Percentiles rank a stretch among this genome's conserved stretches.
phyloP scores from a whole-genome alignment of 2,797 vertebrate genomes.

The Neopelma chrysocephalum region DNA sequence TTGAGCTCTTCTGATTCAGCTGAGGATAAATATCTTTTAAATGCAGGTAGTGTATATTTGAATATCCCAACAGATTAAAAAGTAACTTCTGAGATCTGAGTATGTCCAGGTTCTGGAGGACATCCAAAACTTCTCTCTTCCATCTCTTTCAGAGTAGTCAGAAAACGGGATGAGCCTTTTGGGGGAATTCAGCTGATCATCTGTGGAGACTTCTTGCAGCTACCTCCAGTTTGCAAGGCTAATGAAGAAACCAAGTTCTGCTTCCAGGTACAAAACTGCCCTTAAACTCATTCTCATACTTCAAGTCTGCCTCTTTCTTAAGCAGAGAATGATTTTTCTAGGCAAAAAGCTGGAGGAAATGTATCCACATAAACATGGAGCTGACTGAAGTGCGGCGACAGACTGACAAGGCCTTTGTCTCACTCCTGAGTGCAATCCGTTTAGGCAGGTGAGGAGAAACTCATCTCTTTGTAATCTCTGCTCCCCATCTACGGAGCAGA shows the following conservation, averaged over 20 bases:
- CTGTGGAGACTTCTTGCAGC: conserved; percentile 95
- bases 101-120: not conserved
- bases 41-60: not conserved
- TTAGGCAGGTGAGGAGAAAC: conserved; percentile 85
- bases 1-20: not conserved
- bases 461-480: not conserved
- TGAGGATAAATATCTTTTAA: not conserved
- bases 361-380: conserved; percentile 93
- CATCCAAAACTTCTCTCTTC: not conserved
- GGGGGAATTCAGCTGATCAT: conserved; percentile 96
- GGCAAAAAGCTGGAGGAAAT: conserved; percentile 92
- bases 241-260: conserved; percentile 88
- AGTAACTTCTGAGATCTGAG: not conserved
- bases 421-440: conserved; percentile 88
- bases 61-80: not conserved
- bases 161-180: conserved; percentile 88
- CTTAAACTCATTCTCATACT: not conserved
- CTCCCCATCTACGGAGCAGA: not conserved
- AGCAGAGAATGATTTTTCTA: conserved; percentile 49
- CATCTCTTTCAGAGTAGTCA: conserved; percentile 78
- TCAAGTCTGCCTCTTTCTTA: not conserved
- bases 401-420: conserved; percentile 89
- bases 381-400: conserved; percentile 90
- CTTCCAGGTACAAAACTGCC: conserved; percentile 85
- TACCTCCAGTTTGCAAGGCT: conserved; percentile 89